Conservation (phyloP, 2,888 invertebrate species). For the Tenthredo notha region DNA sequence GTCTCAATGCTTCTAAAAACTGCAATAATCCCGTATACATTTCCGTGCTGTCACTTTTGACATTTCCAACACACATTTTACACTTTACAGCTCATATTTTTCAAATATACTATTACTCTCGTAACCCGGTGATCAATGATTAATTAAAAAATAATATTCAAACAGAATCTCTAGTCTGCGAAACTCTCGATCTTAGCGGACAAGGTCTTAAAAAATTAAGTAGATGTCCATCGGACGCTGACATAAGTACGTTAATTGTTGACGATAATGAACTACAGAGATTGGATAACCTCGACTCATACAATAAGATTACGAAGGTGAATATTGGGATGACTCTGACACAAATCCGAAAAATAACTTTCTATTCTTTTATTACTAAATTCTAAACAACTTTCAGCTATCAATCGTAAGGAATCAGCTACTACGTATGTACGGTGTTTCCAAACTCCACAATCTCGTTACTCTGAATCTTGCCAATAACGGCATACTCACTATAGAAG, state of each 20-base stretch:
- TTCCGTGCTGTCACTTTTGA: slow-evolving; percentile 39
- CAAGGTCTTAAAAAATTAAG: slow-evolving; percentile 90
- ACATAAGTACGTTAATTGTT: slow-evolving; percentile 86
- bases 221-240: slow-evolving; percentile 86
- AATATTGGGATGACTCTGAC: neutral
- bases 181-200: slow-evolving; percentile 88
- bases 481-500: slow-evolving; percentile 93
- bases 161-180: slow-evolving; percentile 72
- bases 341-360: neutral
- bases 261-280: slow-evolving; percentile 94
- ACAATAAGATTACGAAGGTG: slow-evolving; percentile 88
- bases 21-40: neutral
- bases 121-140: slow-evolving; percentile 53
- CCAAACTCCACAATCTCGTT: slow-evolving; percentile 88
- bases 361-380: neutral
- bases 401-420: slow-evolving; percentile 92
- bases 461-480: slow-evolving; percentile 92
- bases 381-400: slow-evolving; percentile 81
- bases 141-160: slow-evolving; percentile 53
- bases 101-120: neutral
- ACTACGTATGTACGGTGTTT: slow-evolving; percentile 92
- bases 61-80: slow-evolving; percentile 23
- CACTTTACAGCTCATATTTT: neutral
- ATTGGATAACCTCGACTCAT: slow-evolving; percentile 92
- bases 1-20: neutral